Evolutionary conservation across 2,113 vertebrate genomes (phyloP), one percentile per base, ranked within the genome.

Genomic region (Phalacrocorax pelagicus): DNA sequence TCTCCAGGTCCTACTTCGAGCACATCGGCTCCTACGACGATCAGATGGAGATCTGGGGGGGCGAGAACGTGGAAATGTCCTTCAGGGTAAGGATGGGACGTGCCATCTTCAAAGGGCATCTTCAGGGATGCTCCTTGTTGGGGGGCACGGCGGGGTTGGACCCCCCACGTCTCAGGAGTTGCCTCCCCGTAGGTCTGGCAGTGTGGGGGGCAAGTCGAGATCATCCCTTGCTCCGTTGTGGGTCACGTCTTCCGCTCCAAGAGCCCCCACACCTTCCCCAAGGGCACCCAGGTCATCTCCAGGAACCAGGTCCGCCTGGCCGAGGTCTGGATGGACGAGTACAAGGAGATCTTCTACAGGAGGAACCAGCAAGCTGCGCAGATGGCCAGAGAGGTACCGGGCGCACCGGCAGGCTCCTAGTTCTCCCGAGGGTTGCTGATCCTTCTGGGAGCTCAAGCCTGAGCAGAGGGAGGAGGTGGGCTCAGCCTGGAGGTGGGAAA

Each of bases 11-110:
- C 95, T 99, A 99, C 97, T 99, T 99, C 75, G 99, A 99, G 92
- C 98, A 99, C 98, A 99, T 99, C 6, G 99, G 99, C 72, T 99
- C 99, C 54, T 99, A 99, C 4, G 99, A 99, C 1, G 99, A 99
- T 90, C 98, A 99, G 98, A 99, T 99, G 99, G 99, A 99, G 98
- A 99, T 99, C 84, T 99, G 99, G 99, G 99, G 99, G 18, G 99
- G 99, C 1, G 99, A 99, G 97, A 99, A 99, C n/a, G 98, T 99
- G 81, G 99, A 99, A 96, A 99, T 99, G 99, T 99, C 99, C 14
- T 99, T 99, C 97, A 98, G 99, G 99, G 99, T 99, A 85, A 98
- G 98, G 97, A 36, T 7, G 14, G 70, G 47, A 67, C 4, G 34
- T 1, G 10, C n/a, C 12, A 0, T 12, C 44, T 40, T 21, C 63